Evolutionary conservation across 2,888 invertebrate species (phyloP).

Genomic region (Colletes collaris): DNA sequence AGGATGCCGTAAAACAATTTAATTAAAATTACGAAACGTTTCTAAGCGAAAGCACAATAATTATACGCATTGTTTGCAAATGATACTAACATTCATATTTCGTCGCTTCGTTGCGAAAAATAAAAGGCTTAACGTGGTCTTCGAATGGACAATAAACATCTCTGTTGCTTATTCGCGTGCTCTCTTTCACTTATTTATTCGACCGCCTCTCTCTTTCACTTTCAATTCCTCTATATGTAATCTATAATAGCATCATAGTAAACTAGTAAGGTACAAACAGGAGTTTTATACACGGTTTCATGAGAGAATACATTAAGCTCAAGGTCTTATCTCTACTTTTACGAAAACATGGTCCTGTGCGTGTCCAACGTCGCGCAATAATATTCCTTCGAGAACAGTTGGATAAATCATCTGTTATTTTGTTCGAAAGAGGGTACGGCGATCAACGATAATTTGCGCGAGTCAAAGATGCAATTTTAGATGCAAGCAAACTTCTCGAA

Average conservation of each 20-base stretch:
- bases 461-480: slow-evolving; percentile 27
- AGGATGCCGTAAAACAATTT: slow-evolving; percentile 36
- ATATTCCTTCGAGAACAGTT: slow-evolving; percentile 22
- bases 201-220: slow-evolving; percentile 22
- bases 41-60: slow-evolving; percentile 63
- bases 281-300: slow-evolving; percentile 68
- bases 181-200: slow-evolving; percentile 1
- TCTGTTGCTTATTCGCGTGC: slow-evolving; percentile 18
- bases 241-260: slow-evolving; percentile 66
- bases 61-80: slow-evolving; percentile 45
- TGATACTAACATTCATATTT: slow-evolving; percentile 51
- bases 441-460: slow-evolving; percentile 23
- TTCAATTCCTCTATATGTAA: slow-evolving; percentile 58
- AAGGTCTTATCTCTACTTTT: slow-evolving; percentile 62
- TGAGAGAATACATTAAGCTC: slow-evolving; percentile 79
- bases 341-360: slow-evolving; percentile 61
- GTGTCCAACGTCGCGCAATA: slow-evolving; percentile 52
- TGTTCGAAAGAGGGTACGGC: slow-evolving; percentile 14
- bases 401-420: background rate
- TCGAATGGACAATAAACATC: slow-evolving; percentile 47
- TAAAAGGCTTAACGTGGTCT: slow-evolving; percentile 38
- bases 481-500: slow-evolving; percentile 32
- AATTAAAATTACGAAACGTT: slow-evolving; percentile 55
- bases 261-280: slow-evolving; percentile 79
- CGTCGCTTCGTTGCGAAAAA: slow-evolving; percentile 46